A percentile compares a stretch with the other conserved stretches of the same genome.
Conservation (phyloP, 1,140 invertebrate genomes). For the Phymorhynchus buccinoides region DNA sequence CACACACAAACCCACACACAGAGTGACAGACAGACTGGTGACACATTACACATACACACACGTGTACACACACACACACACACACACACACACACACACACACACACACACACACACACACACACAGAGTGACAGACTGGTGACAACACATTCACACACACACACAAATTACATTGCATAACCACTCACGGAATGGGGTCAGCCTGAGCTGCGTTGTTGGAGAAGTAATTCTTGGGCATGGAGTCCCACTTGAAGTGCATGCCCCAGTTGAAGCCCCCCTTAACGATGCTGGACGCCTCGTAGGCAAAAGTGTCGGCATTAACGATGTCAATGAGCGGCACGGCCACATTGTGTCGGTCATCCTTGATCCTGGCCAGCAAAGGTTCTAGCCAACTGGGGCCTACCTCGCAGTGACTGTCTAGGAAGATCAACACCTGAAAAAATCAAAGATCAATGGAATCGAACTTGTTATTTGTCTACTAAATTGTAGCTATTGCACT, state of each 20-base stretch:
- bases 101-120: not conserved
- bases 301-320: slow-evolving; percentile 88
- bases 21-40: too few species aligned
- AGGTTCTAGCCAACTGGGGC: slow-evolving; percentile 95
- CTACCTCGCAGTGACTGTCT: slow-evolving; percentile 98
- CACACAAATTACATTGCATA: not conserved
- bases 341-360: slow-evolving; percentile 87
- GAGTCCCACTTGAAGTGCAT: slow-evolving; percentile 71
- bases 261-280: slow-evolving; percentile 71
- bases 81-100: not conserved
- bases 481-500: too few species aligned
- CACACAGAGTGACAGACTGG: not conserved
- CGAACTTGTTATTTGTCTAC: too few species aligned
- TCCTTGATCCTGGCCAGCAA: slow-evolving; percentile 92
- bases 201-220: slow-evolving; percentile 32
- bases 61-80: not conserved
- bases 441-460: slow-evolving; percentile 1
- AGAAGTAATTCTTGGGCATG: slow-evolving; percentile 52
- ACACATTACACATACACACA: not conserved
- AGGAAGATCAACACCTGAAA: slow-evolving; percentile 95
- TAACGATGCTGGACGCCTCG: slow-evolving; percentile 59
- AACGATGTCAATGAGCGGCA: slow-evolving; percentile 95
- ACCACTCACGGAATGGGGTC: slow-evolving; percentile 59
- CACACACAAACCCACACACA: too few species aligned
- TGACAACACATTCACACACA: not conserved